phyloP scores from a whole-genome alignment of 2,888 invertebrate genomes.

The Hirtodrosophila confusa region DNA sequence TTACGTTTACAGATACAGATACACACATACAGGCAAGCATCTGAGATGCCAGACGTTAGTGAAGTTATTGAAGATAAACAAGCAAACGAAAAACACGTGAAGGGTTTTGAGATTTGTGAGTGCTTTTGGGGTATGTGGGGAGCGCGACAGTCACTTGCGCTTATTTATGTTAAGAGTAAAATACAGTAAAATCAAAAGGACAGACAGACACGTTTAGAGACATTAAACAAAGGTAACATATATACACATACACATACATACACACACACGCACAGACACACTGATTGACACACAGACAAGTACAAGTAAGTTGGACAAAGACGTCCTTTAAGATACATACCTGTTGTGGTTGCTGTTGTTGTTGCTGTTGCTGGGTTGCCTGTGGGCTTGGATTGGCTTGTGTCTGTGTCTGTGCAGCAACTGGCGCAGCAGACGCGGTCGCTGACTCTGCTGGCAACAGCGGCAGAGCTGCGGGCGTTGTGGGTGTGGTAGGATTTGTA shows the following conservation, averaged over 20 bases:
- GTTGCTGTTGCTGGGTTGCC: conserved; percentile 26
- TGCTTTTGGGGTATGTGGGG: conserved; percentile 10
- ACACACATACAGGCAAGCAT: conserved; percentile 21
- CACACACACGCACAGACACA: conserved; percentile 5
- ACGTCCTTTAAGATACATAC: conserved; percentile 73
- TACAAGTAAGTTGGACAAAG: conserved; percentile 41
- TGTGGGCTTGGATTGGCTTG: conserved; percentile 23
- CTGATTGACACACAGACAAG: conserved; percentile 35
- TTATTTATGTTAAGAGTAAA: conserved; percentile 30
- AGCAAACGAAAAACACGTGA: conserved; percentile 32
- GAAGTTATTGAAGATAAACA: conserved; percentile 50
- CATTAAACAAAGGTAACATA: conserved; percentile 32
- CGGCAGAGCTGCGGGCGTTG: conserved; percentile 69
- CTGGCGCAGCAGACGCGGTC: conserved; percentile 44
- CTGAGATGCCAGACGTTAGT: conserved; percentile 49
- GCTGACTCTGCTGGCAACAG: conserved; percentile 39
- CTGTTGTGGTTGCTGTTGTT: conserved; percentile 69
- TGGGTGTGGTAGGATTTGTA: conserved; percentile 82
- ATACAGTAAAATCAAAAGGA: conserved; percentile 48
- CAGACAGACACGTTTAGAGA: conserved; percentile 36
- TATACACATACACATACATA: background rate
- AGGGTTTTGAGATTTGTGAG: conserved; percentile 18
- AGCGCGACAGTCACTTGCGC: conserved; percentile 36
- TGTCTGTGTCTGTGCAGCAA: conserved; percentile 51
- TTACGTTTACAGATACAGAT: conserved; percentile 20